Evolutionary conservation across 2,113 vertebrate species (phyloP).

Genomic region (Peromyscus maniculatus): DNA sequence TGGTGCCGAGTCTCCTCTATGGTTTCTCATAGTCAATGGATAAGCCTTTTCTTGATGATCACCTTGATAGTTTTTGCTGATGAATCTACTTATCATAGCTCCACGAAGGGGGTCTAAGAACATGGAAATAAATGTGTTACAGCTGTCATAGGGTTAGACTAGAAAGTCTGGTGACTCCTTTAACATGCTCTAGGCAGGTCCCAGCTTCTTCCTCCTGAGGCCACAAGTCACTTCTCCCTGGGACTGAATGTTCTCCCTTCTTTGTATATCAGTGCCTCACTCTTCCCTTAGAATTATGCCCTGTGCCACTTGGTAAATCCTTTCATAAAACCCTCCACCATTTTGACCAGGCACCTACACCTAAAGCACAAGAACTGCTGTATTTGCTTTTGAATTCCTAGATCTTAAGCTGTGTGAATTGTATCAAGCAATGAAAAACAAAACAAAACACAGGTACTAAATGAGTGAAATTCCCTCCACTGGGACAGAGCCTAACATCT

Average conservation of each 20-base stretch:
- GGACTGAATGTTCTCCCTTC: background rate
- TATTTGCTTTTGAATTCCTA: background rate
- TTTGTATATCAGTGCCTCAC: background rate
- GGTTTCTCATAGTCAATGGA: background rate
- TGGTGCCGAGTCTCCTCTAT: background rate
- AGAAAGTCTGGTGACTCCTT: background rate
- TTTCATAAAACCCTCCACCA: background rate
- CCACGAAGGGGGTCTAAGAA: background rate
- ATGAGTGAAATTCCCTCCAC: background rate
- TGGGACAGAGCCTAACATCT: slow-evolving; percentile 7
- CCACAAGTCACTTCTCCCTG: background rate
- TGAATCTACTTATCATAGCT: background rate
- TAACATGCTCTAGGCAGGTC: background rate
- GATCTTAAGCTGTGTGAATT: background rate
- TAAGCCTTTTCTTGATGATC: background rate
- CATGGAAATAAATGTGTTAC: background rate
- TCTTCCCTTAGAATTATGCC: background rate
- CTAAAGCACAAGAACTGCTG: background rate
- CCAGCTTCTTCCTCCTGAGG: background rate
- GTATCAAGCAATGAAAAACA: background rate
- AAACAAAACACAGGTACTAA: background rate
- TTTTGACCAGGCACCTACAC: background rate
- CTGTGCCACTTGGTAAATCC: no score
- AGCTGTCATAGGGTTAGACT: background rate
- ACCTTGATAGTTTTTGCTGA: background rate